Base-by-base conservation (phyloP, 2,113 vertebrate species). In the Chitala chitala region DNA sequence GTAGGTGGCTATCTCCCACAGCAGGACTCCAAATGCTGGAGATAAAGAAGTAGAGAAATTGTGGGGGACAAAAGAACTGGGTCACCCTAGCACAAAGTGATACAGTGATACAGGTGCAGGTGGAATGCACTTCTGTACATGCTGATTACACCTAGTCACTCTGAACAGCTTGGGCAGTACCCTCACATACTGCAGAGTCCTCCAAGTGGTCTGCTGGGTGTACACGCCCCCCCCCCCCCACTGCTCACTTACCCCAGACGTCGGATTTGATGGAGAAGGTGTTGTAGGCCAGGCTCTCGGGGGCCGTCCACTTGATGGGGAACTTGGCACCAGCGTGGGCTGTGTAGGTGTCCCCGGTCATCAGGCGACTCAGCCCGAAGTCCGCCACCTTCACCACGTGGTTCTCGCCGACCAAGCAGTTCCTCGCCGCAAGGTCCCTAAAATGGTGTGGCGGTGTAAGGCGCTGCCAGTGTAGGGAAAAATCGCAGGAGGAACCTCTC, bases 231-330 rank as follows among this genome's bases (percentile, higher is more conserved):
- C n/a, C n/a, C 20, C 20, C 8, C 31, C 33, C 3, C 86, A 82
- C 38, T 9, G 58, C 10, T 48, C 73, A 63, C 91, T 88, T 88
- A 99, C 98, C 98, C 98, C 98, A 99, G 44, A 99, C 96, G 0
- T 99, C 98, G 56, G 98, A 99, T 83, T 99, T 99, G 82, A 99
- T 99, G 58, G 98, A 99, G 84, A 99, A 99, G 66, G 96, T 99
- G 85, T 99, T 99, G 76, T 98, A 99, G 22, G 98, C 98, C 65
- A 99, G 90, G 86, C 96, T 99, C 84, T 99, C 98, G 0, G 98
- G 98, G 31, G 96, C 98, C 0, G 98, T 99, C 98, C 98, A 99
- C 44, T 99, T 99, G 84, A 99, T 99, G 58, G 98, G 97, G 83
- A 99, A 99, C 81, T 99, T 99, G 81, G 98, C 98, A 65, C 98